Evolutionary conservation across 2,888 invertebrate species (phyloP).

Genomic region (Cerastis rubricosa): DNA sequence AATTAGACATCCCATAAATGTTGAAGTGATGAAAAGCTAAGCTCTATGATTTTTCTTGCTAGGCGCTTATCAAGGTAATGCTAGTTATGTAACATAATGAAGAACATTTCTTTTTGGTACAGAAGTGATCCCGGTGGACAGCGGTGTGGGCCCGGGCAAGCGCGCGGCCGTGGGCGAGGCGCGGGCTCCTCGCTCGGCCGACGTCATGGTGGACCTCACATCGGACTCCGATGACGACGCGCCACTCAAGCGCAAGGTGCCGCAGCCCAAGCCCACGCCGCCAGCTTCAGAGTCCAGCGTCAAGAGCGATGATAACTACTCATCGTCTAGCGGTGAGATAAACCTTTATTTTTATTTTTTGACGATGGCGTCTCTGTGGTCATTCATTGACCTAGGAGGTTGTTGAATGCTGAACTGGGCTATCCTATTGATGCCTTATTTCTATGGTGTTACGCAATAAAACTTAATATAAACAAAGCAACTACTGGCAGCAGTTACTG

Average conservation of each 20-base stretch:
- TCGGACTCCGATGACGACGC: conserved; percentile 94
- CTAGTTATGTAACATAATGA: background rate
- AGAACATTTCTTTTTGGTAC: conserved; percentile 16
- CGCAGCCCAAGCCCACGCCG: conserved; percentile 84
- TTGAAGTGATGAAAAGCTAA: background rate
- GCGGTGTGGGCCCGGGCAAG: conserved; percentile 75
- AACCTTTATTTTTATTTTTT: background rate
- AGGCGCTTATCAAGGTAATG: background rate
- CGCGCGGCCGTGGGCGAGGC: conserved; percentile 84
- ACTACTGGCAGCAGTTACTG: background rate
- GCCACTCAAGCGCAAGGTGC: conserved; percentile 91
- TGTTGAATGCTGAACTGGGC: background rate
- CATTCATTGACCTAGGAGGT: background rate
- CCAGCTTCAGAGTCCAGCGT: conserved; percentile 77
- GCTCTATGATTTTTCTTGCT: background rate
- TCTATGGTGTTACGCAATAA: background rate
- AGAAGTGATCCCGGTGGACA: conserved; percentile 89
- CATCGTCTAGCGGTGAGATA: conserved; percentile 78
- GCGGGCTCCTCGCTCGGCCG: conserved; percentile 74
- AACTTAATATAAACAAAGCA: background rate
- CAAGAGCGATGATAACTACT: conserved; percentile 84
- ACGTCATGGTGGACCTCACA: conserved; percentile 92
- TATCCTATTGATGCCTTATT: background rate
- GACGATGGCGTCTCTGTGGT: background rate
- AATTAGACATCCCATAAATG: background rate